These are phyloP conservation scores for Gastracanthus pulcherrimus DNA, from an alignment of 2,888 invertebrate species.

Conservation along the genomic window DNA sequence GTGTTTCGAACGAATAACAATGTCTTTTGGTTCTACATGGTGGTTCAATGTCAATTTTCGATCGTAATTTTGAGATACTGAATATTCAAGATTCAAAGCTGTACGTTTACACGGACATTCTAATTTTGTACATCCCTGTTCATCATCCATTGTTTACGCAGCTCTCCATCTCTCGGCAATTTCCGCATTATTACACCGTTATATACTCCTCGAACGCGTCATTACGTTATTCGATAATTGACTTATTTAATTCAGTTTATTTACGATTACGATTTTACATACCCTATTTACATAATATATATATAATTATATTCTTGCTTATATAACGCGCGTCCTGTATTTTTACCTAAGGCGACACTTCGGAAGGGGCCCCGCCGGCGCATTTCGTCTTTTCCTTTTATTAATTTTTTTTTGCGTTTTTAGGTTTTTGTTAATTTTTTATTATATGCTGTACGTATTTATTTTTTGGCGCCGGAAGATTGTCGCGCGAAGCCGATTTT, in stretches of 20 bases:
- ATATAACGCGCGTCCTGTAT: constrained; percentile 54
- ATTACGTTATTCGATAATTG: constrained; percentile 55
- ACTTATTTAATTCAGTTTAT: constrained; percentile 59
- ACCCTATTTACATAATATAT: constrained; percentile 54
- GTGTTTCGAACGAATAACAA: neutral
- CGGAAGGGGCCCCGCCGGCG: constrained; percentile 50
- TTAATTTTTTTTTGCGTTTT: constrained; percentile 2
- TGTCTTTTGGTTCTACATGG: neutral
- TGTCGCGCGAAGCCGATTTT: constrained; percentile 53
- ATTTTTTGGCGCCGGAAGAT: constrained; percentile 46
- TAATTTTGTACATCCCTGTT: neutral
- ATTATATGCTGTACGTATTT: neutral
- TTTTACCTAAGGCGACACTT: constrained; percentile 57
- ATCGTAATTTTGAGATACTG: neutral
- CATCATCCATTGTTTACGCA: neutral
- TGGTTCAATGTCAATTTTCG: too few relatives aligned
- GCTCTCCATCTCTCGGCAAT: neutral
- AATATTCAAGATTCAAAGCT: neutral
- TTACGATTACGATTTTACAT: constrained; percentile 41
- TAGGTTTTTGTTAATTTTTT: neutral
- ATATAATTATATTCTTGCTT: constrained; percentile 34
- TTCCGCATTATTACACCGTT: neutral
- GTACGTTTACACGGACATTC: neutral
- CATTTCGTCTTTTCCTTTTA: constrained; percentile 18
- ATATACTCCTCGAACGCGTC: constrained; percentile 8